Evolutionary conservation across 2,888 invertebrate genomes (phyloP), one percentile per base, ranked within the genome.

Genomic region (Chouioia cunea): DNA sequence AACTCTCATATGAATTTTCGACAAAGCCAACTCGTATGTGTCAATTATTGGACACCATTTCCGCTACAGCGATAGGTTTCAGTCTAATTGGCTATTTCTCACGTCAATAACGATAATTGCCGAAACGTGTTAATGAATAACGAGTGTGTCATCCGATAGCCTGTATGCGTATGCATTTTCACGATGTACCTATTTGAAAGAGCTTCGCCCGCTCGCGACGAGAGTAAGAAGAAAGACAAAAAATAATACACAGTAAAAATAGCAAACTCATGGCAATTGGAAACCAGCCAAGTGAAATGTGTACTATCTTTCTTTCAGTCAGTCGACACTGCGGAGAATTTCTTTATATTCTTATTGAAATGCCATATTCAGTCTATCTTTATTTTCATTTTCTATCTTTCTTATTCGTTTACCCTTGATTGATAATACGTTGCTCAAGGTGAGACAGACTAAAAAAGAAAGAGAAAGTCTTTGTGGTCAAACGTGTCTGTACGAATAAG

Each of bases 191-290:
- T 8, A 53, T 12, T 48, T 4, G 6, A 56, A 56, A 18, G 46
- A 53, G 54, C 1, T 46, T 36, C 36, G 43, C 2, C 4, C 10
- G 47, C 4, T 18, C 20, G 6, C 43, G 44, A 43, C 43, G 44
- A 43, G 36, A 8, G 54, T 1, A 36, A 56, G 36, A 36, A 62
- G 18, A 53, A 3, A 57, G 23, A 46, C 46, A 57, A 43, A 60
- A 48, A 69, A 46, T 18, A n/a, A 57, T 22, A 0, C 16, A 12
- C 36, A 48, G 18, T 63, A 66, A 71, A 66, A 71, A 71, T 71
- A 71, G 63, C 62, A 22, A 43, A 57, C 53, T 57, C 43, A 66
- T 23, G 44, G 46, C 22, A 52, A 71, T 66, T 66, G 71, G 71
- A 71, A 8, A 22, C 47, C 20, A 10, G 56, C 71, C 66, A 71